Evolutionary conservation across 2,888 invertebrate species (phyloP), one percentile per base, ranked within the genome.

Genomic region (Scelioninae gen. 2): DNA sequence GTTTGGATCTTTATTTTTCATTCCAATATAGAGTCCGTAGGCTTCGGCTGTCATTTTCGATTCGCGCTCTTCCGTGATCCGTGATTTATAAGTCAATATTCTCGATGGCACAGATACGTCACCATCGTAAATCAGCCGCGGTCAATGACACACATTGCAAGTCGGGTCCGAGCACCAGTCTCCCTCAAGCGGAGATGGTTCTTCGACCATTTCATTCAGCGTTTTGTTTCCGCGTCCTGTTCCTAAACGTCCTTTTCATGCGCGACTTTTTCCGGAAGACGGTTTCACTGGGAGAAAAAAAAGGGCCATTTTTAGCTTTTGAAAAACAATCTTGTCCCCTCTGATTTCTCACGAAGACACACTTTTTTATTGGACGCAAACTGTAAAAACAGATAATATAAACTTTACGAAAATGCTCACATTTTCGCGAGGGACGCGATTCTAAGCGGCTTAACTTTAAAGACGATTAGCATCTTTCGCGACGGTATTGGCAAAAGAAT

Each of bases 391-490:
- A n/a, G n/a, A n/a, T n/a, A n/a, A n/a, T n/a, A n/a, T n/a, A n/a
- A n/a, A n/a, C n/a, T n/a, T n/a, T n/a, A n/a, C n/a, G n/a, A n/a
- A n/a, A n/a, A n/a, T n/a, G n/a, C n/a, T n/a, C n/a, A n/a, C n/a
- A n/a, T 25, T 25, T 25, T 25, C 6, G 25, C 25, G 25, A 25
- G 25, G 25, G 6, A 25, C 25, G 65, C 25, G 22, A 2, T 13
- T 25, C 33, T 65, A 72, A 72, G 65, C 65, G n/a, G 53, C 60
- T 72, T 67, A 61, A 31, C 25, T 15, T n/a, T 72, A 25, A 65
- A 72, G 53, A 39, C 72, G 72, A 72, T 72, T 72, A 67, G 35
- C 43, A 28, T 37, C 55, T 71, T 72, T 70, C 60, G 60, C 41
- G 43, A 55, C 50, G 39, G 52, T 39, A 64, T 58, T 64, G 57